phyloP scores from a whole-genome alignment of 2,113 vertebrate species.

The Myrmophylax atrothorax region DNA sequence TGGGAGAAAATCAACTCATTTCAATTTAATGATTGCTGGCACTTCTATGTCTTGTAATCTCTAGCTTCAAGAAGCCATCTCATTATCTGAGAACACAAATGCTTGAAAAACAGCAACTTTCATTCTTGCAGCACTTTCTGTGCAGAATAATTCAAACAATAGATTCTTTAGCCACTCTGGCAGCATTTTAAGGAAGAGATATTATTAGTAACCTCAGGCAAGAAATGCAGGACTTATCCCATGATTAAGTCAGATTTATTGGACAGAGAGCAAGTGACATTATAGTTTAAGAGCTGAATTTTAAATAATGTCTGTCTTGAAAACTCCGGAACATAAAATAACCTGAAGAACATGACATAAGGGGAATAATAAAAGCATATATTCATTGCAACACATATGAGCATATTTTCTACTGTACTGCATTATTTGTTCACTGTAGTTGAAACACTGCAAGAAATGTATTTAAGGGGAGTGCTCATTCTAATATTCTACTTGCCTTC shows the following conservation, averaged over 20 bases:
- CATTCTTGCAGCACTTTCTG: neutral
- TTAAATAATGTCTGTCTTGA: neutral
- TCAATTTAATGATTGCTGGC: neutral
- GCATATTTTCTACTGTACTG: neutral
- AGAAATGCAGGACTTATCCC: neutral
- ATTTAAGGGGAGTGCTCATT: neutral
- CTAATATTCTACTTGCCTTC: neutral
- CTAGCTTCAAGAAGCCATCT: neutral
- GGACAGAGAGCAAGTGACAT: neutral
- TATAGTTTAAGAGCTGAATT: slow-evolving; percentile 15
- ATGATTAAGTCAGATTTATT: slow-evolving; percentile 31
- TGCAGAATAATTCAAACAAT: neutral
- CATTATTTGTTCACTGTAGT: neutral
- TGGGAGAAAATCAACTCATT: neutral
- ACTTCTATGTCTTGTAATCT: neutral
- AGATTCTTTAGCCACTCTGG: neutral
- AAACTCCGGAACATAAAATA: slow-evolving; percentile 17
- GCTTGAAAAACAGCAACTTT: neutral
- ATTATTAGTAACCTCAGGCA: neutral
- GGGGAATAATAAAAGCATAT: neutral
- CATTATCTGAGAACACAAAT: neutral
- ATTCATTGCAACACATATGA: neutral
- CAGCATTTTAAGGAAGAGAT: neutral
- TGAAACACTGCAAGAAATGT: neutral
- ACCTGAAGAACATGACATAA: neutral